A percentile compares a stretch with the other conserved stretches of the same genome.
These are phyloP conservation scores for Ephestia elutella DNA, from an alignment of 1,140 invertebrate genomes.

Conservation along the genomic window DNA sequence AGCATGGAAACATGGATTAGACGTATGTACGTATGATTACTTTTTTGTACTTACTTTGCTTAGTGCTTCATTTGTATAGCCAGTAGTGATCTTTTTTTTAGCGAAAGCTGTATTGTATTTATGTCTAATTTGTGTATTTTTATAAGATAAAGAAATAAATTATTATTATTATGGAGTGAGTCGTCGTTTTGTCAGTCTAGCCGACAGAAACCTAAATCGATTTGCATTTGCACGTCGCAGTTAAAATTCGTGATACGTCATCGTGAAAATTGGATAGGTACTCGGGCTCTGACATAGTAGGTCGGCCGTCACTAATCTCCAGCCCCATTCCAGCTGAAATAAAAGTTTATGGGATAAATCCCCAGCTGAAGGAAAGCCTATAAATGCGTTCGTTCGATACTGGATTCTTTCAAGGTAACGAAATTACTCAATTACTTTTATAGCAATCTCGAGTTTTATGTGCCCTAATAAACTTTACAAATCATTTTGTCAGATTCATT, in stretches of 20 bases:
- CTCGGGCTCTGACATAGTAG: not conserved
- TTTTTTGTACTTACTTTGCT: too few species aligned
- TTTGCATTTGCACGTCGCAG: not conserved
- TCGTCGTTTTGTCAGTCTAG: too few species aligned
- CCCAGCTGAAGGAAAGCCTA: not conserved
- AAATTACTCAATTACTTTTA: slow-evolving; percentile 4
- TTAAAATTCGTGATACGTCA: not conserved
- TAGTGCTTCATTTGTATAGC: too few species aligned
- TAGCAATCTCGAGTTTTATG: slow-evolving; percentile 1
- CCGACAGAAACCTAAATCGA: too few species aligned
- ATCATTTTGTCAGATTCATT: not conserved
- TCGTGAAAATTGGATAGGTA: not conserved
- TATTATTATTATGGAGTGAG: too few species aligned
- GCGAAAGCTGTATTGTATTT: too few species aligned
- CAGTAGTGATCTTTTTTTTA: too few species aligned
- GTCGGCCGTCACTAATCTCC: slow-evolving; percentile 4
- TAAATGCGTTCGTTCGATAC: slow-evolving; percentile 4
- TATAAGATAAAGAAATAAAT: too few species aligned
- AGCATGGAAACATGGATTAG: too few species aligned
- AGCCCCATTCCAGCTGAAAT: not conserved
- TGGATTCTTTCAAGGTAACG: slow-evolving; percentile 3
- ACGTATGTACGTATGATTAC: too few species aligned
- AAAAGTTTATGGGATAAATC: slow-evolving; percentile 4
- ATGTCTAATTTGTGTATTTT: too few species aligned
- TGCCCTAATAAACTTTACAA: not conserved